Evolutionary conservation across 1,140 invertebrate species (phyloP), one percentile per base, ranked within the genome.

Genomic region (Platyscapa corneri): DNA sequence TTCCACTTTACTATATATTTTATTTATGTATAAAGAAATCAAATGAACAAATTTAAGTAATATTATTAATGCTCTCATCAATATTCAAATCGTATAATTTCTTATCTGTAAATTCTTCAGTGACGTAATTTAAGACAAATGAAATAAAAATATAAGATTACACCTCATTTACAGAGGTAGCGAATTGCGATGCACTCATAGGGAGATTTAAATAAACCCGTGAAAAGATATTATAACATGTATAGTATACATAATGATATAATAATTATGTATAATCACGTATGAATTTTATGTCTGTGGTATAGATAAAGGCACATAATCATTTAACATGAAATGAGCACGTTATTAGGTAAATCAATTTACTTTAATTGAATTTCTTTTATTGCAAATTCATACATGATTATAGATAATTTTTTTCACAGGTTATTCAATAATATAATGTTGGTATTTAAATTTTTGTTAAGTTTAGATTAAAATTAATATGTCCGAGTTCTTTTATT

Each of bases 81-180:
- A 85, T n/a, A n/a, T 72, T 85, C 74, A 85, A 46, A 80, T 77
- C 6, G 27, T 42, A 32, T 56, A 56, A 56, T 72, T 79, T 56
- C 42, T 70, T 39, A 23, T 32, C 30, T 27, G 27, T 67, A 56
- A 72, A 49, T 84, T 79, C 32, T 84, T 84, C 76, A 79, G 46
- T 79, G 30, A 30, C 64, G 82, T 83, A 49, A 37, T 42, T 79
- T 60, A 60, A 84, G 42, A 42, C 34, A 64, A 78, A 78, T 72
- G 16, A 64, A 84, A 67, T 32, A 65, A 75, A 75, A 60, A 60
- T 72, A 30, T 34, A 49, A 75, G 34, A 76, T 83, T 84, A 56
- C 64, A 84, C 76, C 60, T 84, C 64, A 79, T 79, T 84, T 39
- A 70, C 39, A 32, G 42, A 84, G 23, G 23, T 80, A 74, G 12